Conservation (phyloP, 2,797 vertebrate species). For the Darevskia nairensis region DNA sequence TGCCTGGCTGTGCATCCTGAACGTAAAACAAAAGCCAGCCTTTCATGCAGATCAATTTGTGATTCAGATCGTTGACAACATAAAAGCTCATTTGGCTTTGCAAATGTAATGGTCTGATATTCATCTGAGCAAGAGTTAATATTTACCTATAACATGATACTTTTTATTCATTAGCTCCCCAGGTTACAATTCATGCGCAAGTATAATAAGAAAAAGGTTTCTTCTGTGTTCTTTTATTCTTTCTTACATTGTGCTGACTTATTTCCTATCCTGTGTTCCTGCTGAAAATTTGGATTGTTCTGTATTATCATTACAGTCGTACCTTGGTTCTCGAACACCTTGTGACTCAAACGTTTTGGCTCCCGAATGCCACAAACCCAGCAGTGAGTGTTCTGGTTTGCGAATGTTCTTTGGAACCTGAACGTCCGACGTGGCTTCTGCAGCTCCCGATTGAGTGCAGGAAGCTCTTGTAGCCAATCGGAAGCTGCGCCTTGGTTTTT, state of each 20-base stretch:
- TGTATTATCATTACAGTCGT: not conserved
- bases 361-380: no score
- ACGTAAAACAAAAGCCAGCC: not conserved
- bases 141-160: not conserved
- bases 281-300: not conserved
- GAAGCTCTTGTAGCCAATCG: no score
- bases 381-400: no score
- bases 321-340: no score
- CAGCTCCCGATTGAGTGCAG: no score
- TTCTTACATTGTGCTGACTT: not conserved
- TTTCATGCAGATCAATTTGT: not conserved
- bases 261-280: not conserved
- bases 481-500: no score
- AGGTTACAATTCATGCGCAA: not conserved
- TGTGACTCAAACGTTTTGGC: no score
- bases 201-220: not conserved
- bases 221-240: no score
- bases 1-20: no score
- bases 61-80: not conserved
- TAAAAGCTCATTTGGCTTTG: not conserved
- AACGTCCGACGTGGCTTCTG: no score
- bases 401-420: no score
- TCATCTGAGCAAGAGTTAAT: not conserved
- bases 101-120: not conserved
- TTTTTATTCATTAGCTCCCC: not conserved